Base-by-base conservation (phyloP, 2,113 vertebrate genomes). In the Chelonoidis abingdonii region DNA sequence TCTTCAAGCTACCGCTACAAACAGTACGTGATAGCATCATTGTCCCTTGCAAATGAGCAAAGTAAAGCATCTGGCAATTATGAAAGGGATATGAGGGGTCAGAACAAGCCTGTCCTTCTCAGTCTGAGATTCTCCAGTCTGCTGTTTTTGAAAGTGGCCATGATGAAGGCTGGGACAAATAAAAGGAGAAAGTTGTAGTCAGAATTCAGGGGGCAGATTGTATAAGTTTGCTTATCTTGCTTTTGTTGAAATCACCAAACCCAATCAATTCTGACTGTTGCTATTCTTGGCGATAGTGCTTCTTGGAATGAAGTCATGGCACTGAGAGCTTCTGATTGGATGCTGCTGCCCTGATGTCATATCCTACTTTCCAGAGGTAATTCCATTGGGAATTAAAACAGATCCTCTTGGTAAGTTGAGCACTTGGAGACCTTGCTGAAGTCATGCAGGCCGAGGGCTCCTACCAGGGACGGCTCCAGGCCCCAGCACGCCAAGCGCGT, bases 1-100 rank as follows among this genome's bases (percentile, higher is more conserved):
- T 53, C 80, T 76, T 76, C 44, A 90, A 90, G 56, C 62, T 65
- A 82, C 84, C 93, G 52, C 75, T 90, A 93, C 87, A 94, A 96
- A 78, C 19, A 84, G 56, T 4, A 9, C 54, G 59, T 1, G 35
- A 21, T 84, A 82, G 38, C 56, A 88, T 44, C 78, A 75, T 47
- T 35, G 87, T 31, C 17, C n/a, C 29, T 52, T 90, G 57, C 52
- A 76, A 84, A 19, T 1, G 31, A 80, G 75, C 38, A 94, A 94
- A 89, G 75, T 7, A 80, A 82, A 94, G 78, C 2, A 5, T 50
- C 82, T 87, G 83, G 52, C 53, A 96, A 90, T 93, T 87, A 93
- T 35, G 31, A 88, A 90, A 86, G 27, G n/a, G 49, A 83, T 16
- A 76, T 9, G 8, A 85, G 85, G 76, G 85, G 82, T 84, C 79